Base-by-base conservation (phyloP, 2,888 invertebrate species). In the Bellardia bayeri region DNA sequence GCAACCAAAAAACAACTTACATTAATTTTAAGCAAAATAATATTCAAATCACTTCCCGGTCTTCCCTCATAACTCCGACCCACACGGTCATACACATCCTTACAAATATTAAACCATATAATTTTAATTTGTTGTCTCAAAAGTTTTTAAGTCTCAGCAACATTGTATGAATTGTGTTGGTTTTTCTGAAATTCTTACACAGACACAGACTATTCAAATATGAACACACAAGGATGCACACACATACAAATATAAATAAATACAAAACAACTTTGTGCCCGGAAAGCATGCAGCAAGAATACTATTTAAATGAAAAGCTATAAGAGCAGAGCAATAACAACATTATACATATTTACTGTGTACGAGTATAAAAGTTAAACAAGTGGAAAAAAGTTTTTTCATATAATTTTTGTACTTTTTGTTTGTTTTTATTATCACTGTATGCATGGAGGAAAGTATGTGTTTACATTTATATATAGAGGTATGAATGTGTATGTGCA, bases 61-160 rank as follows among this genome's bases (percentile, higher is more conserved):
- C 72, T 33, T 11, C 4, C 37, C 1, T 2, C 3, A 63, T 11
- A 23, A 9, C 23, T 40, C 33, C 14, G 33, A 51, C 37, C 54
- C 64, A 16, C 16, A 49, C 40, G 13, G 13, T 5, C 13, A 23
- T 6, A 33, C 23, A 49, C 45, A 45, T 3, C 40, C 58, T 33
- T 30, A 66, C 58, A 49, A 45, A 45, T 69, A 63, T 61, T 63
- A 76, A 81, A 84, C 74, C 72, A 82, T 87, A 84, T 82, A 87
- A 84, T 87, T 87, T 85, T 85, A 87, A 84, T 85, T 87, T 87
- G 87, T 84, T 87, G 87, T 87, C 87, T 87, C 87, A 74, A 87
- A 87, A 87, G 78, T 87, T 84, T 87, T 87, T 82, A 84, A 87
- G 84, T 84, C 87, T 87, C 87, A 68, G 81, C 84, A 87, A 87